These are phyloP conservation scores for Musca vetustissima DNA, from an alignment of 1,140 invertebrate genomes.

Conservation along the genomic window DNA sequence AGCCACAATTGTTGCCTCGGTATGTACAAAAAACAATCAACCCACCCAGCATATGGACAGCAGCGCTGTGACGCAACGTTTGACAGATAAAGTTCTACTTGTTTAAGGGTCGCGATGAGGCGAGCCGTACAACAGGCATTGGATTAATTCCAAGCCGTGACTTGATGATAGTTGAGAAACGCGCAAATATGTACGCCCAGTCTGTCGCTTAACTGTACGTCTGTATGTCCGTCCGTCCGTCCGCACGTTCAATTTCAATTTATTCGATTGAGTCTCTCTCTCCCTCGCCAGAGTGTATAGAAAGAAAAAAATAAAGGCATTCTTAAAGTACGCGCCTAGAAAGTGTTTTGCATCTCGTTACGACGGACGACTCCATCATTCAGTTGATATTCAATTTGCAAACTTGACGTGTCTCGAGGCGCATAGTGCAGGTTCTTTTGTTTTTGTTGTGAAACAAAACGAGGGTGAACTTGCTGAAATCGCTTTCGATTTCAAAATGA, in stretches of 20 bases:
- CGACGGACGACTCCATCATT: slow-evolving; percentile 30
- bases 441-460: too few relatives aligned
- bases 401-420: slow-evolving; percentile 48
- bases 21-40: too few relatives aligned
- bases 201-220: not conserved
- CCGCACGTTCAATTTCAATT: too few relatives aligned
- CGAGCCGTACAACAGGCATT: too few relatives aligned
- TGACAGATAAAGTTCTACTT: slow-evolving; percentile 15
- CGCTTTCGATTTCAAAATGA: too few relatives aligned
- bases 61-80: not conserved
- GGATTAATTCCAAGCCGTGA: too few relatives aligned
- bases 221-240: not conserved
- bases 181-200: too few relatives aligned
- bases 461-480: too few relatives aligned
- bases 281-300: not conserved
- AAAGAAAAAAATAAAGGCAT: slow-evolving; percentile 7
- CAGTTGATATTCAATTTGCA: slow-evolving; percentile 54
- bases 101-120: not conserved
- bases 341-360: slow-evolving; percentile 47
- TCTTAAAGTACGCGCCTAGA: slow-evolving; percentile 35
- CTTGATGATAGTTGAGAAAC: too few relatives aligned
- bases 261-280: slow-evolving; percentile 4
- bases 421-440: not conserved
- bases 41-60: not conserved
- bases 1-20: too few relatives aligned